Percentiles rank a stretch among this genome's conserved stretches.
These are phyloP conservation scores for Glossophaga mutica DNA, from an alignment of 2,797 vertebrate genomes.

Conservation along the genomic window DNA sequence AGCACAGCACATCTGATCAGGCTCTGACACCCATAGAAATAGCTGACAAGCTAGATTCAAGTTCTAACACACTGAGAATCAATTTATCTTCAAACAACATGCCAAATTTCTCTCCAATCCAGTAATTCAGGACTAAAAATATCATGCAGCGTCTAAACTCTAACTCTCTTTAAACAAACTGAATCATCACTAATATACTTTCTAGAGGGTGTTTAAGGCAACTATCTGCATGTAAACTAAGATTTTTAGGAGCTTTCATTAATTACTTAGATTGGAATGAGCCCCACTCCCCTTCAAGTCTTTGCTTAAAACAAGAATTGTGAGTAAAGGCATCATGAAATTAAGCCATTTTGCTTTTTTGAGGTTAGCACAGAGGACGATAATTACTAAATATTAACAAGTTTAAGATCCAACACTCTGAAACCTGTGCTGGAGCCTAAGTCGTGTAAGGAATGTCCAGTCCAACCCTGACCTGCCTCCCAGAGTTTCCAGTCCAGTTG, in stretches of 20 bases:
- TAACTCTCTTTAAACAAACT: background rate
- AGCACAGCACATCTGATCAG: background rate
- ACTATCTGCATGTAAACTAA: background rate
- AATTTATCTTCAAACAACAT: background rate
- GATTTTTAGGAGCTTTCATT: slow-evolving; percentile 47
- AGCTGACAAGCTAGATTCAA: background rate
- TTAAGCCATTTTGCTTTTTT: slow-evolving; percentile 2
- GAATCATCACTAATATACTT: background rate
- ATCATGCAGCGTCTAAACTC: background rate
- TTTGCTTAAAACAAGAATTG: background rate
- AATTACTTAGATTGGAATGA: slow-evolving; percentile 38
- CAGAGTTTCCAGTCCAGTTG: background rate
- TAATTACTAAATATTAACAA: background rate
- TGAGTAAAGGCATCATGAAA: background rate
- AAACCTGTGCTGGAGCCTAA: background rate
- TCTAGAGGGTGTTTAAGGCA: background rate
- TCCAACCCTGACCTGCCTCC: background rate
- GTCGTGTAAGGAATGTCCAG: background rate
- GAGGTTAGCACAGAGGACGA: background rate
- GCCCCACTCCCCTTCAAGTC: background rate
- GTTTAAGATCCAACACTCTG: background rate
- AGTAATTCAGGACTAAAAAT: background rate
- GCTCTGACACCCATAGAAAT: background rate
- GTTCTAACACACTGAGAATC: background rate
- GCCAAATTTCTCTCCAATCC: background rate